A percentile compares a stretch with the other conserved stretches of the same genome.
These are phyloP conservation scores for Colletes gigas DNA, from an alignment of 1,140 invertebrate species.

Conservation along the genomic window DNA sequence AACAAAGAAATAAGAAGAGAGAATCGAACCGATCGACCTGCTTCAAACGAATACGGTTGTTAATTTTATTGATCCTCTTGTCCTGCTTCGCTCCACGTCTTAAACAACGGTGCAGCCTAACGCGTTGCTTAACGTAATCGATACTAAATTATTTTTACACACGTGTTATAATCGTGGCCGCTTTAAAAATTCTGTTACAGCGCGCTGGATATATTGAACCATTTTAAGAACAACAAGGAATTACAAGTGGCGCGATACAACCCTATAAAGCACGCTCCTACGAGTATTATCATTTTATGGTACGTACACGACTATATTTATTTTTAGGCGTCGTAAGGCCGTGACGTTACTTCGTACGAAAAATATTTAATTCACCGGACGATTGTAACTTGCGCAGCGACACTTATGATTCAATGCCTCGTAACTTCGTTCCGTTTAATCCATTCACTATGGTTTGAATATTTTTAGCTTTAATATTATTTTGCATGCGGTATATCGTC, in stretches of 20 bases:
- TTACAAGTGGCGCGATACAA: conserved; percentile 80
- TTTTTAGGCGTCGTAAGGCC: neutral
- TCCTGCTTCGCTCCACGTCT: neutral
- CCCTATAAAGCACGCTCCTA: conserved; percentile 78
- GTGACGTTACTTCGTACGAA: too few relatives aligned
- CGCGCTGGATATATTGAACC: conserved; percentile 79
- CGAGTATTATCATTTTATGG: conserved; percentile 76
- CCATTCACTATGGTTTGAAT: too few relatives aligned
- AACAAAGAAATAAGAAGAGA: neutral
- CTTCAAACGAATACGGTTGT: neutral
- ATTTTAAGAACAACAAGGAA: conserved; percentile 78
- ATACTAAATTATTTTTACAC: conserved; percentile 50
- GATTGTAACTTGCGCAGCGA: neutral
- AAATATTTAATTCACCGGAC: neutral
- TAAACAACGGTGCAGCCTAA: neutral
- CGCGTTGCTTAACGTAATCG: conserved; percentile 18
- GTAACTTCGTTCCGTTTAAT: too few relatives aligned
- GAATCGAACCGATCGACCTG: neutral
- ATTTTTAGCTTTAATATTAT: too few relatives aligned
- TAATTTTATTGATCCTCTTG: conserved; percentile 2
- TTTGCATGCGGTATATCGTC: too few relatives aligned
- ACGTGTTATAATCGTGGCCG: conserved; percentile 36
- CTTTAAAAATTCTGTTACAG: conserved; percentile 76
- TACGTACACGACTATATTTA: conserved; percentile 63
- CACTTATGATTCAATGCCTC: too few relatives aligned